Percentiles rank a stretch among this genome's conserved stretches.
These are phyloP conservation scores for Epinephelus fuscoguttatus DNA, from an alignment of 2,113 vertebrate genomes.

Conservation along the genomic window DNA sequence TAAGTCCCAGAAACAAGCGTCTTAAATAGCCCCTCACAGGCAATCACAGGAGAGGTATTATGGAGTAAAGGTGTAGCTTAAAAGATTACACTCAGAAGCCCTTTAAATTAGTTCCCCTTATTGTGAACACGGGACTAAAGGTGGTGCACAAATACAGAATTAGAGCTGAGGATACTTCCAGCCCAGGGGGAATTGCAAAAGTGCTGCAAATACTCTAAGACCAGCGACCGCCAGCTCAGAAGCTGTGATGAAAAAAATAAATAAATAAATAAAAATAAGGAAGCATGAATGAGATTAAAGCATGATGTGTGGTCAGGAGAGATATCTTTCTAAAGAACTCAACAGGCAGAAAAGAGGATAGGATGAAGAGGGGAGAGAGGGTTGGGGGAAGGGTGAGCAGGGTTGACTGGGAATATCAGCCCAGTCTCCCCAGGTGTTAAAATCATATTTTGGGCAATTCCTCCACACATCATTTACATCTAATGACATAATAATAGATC, in stretches of 20 bases:
- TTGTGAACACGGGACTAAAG: constrained; percentile 62
- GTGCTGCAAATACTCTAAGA: constrained; percentile 43
- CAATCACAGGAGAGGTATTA: constrained; percentile 73
- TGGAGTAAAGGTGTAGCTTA: constrained; percentile 74
- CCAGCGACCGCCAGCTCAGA: constrained; percentile 25
- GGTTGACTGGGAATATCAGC: neutral
- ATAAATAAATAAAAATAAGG: neutral
- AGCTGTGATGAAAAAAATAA: constrained; percentile 15
- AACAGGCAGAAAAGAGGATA: constrained; percentile 67
- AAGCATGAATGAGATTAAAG: constrained; percentile 61
- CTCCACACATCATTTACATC: constrained; percentile 1
- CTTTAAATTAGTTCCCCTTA: constrained; percentile 70
- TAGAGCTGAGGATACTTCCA: constrained; percentile 41
- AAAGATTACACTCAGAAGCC: constrained; percentile 70
- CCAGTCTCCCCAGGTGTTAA: neutral
- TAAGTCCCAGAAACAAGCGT: constrained; percentile 65
- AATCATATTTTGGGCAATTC: neutral
- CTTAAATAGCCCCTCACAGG: constrained; percentile 59
- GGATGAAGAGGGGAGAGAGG: constrained; percentile 30
- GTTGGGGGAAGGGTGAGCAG: neutral
- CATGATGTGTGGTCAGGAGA: constrained; percentile 57
- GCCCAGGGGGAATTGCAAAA: constrained; percentile 27
- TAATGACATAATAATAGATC: neutral
- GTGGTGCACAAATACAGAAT: constrained; percentile 56
- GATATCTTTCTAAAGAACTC: constrained; percentile 62